Evolutionary conservation across 1,140 invertebrate species (phyloP), one percentile per base, ranked within the genome.

Genomic region (Dendrolimus kikuchii): DNA sequence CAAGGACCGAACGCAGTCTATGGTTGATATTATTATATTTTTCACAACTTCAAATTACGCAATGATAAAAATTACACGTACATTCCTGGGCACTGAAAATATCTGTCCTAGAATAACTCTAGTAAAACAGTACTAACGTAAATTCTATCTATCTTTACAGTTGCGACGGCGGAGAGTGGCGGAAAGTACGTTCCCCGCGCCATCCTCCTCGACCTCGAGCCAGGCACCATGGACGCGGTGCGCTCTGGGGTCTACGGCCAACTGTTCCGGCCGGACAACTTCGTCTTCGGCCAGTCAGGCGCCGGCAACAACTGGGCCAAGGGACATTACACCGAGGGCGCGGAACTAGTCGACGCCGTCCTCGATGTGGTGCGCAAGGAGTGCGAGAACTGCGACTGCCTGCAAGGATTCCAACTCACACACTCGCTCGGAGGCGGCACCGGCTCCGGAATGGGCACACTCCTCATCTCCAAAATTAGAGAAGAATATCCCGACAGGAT

Each of bases 181-280:
- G 79, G 79, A 53, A 79, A 79, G 61, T 82, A 92, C 83, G 94
- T 95, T 42, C 94, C 94, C 38, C 87, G 93, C 55, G 93, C 93
- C 55, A 91, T 96, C 61, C 89, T 96, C 43, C 90, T 95, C 52
- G 95, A 96, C 81, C 80, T 95, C 93, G 54, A 93, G 92, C 40
- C 95, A 5, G 96, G 97, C 85, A 97, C 97, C 84, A 97, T 96
- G 77, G 93, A 97, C 45, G 95, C 96, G 69, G 94, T 94, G 43
- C 92, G 94, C 65, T 92, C 90, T 56, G 92, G 92, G 42, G 90
- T 90, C 10, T 80, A 74, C 53, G 92, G 92, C 8, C 96, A 96
- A 49, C 71, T 82, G 82, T 96, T 97, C 87, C 96, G 95, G 92
- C 95, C 95, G 40, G 79, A 82, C 68, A 82, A 80, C 72, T 81